phyloP scores from a whole-genome alignment of 2,113 vertebrate species.

The Cariama cristata region DNA sequence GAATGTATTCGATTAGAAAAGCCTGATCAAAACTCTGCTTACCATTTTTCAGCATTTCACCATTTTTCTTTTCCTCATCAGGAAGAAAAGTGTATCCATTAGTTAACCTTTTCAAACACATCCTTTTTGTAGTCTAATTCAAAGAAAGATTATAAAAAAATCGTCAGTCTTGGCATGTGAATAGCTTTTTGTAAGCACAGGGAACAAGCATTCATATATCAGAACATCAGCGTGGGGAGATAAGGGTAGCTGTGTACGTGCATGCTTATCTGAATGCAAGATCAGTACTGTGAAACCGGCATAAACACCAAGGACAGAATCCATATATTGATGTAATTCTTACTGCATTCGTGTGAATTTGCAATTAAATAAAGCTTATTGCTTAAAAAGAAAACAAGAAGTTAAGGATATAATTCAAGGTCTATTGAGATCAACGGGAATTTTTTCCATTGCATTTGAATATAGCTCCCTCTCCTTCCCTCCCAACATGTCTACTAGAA shows the following conservation, averaged over 20 bases:
- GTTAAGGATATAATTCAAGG: constrained; percentile 45
- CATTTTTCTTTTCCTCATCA: constrained; percentile 49
- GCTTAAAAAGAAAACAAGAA: constrained; percentile 58
- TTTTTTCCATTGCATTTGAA: background rate
- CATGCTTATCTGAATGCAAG: constrained; percentile 52
- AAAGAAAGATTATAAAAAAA: constrained; percentile 45
- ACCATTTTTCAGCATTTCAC: constrained; percentile 57
- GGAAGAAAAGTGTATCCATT: constrained; percentile 54
- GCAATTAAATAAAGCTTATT: constrained; percentile 63
- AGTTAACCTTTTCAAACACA: constrained; percentile 65
- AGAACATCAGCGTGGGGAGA: constrained; percentile 56
- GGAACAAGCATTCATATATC: constrained; percentile 51
- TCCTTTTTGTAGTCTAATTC: constrained; percentile 58
- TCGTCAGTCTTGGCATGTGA: constrained; percentile 1
- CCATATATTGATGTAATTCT: constrained; percentile 64
- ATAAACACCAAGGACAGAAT: constrained; percentile 58
- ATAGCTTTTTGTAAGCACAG: constrained; percentile 29
- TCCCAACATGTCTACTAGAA: background rate
- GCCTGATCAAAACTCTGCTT: constrained; percentile 54
- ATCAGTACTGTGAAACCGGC: constrained; percentile 55
- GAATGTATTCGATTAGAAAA: constrained; percentile 39
- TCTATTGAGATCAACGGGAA: constrained; percentile 10
- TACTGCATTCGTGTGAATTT: constrained; percentile 31
- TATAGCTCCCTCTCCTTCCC: background rate
- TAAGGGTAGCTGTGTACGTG: constrained; percentile 35